These are phyloP conservation scores for Drosophila lacicola DNA, from an alignment of 2,888 invertebrate genomes.

Conservation along the genomic window DNA sequence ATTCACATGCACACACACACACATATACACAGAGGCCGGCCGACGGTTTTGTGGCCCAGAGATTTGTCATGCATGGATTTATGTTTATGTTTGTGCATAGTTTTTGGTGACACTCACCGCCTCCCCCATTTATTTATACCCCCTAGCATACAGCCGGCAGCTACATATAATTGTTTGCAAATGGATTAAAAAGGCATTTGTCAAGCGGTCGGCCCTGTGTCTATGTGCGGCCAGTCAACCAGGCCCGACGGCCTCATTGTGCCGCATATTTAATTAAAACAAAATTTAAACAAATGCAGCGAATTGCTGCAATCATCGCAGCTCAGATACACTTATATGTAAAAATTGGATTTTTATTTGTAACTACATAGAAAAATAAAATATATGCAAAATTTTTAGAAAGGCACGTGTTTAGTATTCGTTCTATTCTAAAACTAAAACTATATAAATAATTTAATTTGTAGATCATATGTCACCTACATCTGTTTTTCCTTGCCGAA, in stretches of 20 bases:
- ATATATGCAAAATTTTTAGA: no score
- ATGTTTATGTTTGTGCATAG: slow-evolving; percentile 69
- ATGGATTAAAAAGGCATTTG: slow-evolving; percentile 77
- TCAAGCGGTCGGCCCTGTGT: slow-evolving; percentile 54
- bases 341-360: neutral
- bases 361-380: no score
- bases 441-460: no score
- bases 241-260: slow-evolving; percentile 30
- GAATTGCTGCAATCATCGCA: neutral
- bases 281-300: slow-evolving; percentile 34
- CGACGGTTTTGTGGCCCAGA: slow-evolving; percentile 74
- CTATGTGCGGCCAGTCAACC: slow-evolving; percentile 8
- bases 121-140: slow-evolving; percentile 5
- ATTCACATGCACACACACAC: slow-evolving; percentile 18
- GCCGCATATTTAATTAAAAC: slow-evolving; percentile 48
- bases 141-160: slow-evolving; percentile 50
- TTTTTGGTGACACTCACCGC: slow-evolving; percentile 39
- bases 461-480: no score
- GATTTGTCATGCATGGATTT: slow-evolving; percentile 78
- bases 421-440: no score
- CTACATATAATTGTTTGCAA: slow-evolving; percentile 69
- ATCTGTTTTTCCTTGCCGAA: no score
- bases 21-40: slow-evolving; percentile 22
- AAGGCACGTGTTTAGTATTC: no score
- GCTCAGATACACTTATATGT: slow-evolving; percentile 8